phyloP scores from a whole-genome alignment of 2,888 invertebrate species.

The Serrognathus titanus region DNA sequence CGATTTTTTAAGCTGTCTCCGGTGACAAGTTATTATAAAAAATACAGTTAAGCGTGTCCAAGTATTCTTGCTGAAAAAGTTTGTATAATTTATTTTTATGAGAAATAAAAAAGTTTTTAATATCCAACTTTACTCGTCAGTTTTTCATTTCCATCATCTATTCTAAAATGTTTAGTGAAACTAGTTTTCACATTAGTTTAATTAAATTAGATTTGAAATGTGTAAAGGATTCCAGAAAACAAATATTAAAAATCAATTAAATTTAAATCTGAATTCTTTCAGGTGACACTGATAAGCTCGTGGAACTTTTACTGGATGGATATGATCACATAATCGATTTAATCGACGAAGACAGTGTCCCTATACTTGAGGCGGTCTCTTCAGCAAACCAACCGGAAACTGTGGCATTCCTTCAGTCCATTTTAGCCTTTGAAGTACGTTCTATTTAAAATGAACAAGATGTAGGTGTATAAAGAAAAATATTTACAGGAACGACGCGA shows the following conservation, averaged over 20 bases:
- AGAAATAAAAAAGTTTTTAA: too few relatives aligned
- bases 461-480: not conserved
- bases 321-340: slow-evolving; percentile 85
- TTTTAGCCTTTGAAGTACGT: slow-evolving; percentile 71
- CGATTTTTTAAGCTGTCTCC: too few relatives aligned
- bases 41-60: too few relatives aligned
- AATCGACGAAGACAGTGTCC: slow-evolving; percentile 65
- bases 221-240: too few relatives aligned
- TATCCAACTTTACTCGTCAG: too few relatives aligned
- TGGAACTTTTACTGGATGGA: slow-evolving; percentile 72
- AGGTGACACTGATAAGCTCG: slow-evolving; percentile 65
- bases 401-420: slow-evolving; percentile 65
- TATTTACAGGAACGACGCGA: slow-evolving; percentile 68
- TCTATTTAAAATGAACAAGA: not conserved
- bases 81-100: too few relatives aligned
- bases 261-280: slow-evolving; percentile 1
- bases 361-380: slow-evolving; percentile 67
- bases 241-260: not conserved
- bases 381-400: slow-evolving; percentile 67
- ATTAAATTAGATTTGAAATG: too few relatives aligned
- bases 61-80: too few relatives aligned
- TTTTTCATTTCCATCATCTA: too few relatives aligned
- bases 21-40: too few relatives aligned
- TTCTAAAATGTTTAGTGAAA: too few relatives aligned
- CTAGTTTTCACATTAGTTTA: too few relatives aligned